These are phyloP conservation scores for Yponomeuta malinellus DNA, from an alignment of 2,888 invertebrate genomes.

Conservation along the genomic window DNA sequence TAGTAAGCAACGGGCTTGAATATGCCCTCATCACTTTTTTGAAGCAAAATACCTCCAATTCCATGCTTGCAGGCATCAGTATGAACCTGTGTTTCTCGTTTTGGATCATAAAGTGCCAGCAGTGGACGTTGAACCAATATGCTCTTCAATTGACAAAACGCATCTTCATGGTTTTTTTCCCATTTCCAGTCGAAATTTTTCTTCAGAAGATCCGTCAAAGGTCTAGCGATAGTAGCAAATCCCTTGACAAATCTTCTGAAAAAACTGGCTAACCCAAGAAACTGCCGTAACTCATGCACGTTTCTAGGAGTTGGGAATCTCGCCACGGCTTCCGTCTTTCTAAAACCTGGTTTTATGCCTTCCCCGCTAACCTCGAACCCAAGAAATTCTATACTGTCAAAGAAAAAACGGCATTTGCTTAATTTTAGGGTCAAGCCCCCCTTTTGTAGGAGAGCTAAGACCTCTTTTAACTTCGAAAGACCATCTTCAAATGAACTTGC, in stretches of 20 bases:
- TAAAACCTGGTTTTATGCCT: constrained; percentile 7
- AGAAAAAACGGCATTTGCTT: constrained; percentile 11
- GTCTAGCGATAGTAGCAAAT: constrained; percentile 11
- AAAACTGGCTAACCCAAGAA: constrained; percentile 23
- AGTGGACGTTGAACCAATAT: neutral
- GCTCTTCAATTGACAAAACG: too few relatives aligned
- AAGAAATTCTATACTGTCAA: constrained; percentile 3
- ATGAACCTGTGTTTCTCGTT: constrained; percentile 14
- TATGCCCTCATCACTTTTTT: constrained; percentile 1
- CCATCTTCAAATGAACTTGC: neutral
- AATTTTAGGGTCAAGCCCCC: constrained; percentile 10
- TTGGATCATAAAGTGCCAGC: constrained; percentile 10
- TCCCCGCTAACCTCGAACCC: constrained; percentile 10
- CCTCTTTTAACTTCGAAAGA: neutral
- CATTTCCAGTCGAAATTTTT: constrained; percentile 10
- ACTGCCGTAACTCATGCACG: constrained; percentile 21
- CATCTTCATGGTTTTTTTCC: neutral
- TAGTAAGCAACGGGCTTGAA: constrained; percentile 22
- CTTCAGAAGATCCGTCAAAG: constrained; percentile 12
- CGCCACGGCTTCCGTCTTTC: constrained; percentile 8
- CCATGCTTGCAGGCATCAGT: constrained; percentile 14
- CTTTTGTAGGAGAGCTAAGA: neutral
- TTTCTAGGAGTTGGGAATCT: constrained; percentile 22
- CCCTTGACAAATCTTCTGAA: constrained; percentile 25
- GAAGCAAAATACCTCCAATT: constrained; percentile 14